Base-by-base conservation (phyloP, 2,888 invertebrate species). In the Phorcus lineatus region DNA sequence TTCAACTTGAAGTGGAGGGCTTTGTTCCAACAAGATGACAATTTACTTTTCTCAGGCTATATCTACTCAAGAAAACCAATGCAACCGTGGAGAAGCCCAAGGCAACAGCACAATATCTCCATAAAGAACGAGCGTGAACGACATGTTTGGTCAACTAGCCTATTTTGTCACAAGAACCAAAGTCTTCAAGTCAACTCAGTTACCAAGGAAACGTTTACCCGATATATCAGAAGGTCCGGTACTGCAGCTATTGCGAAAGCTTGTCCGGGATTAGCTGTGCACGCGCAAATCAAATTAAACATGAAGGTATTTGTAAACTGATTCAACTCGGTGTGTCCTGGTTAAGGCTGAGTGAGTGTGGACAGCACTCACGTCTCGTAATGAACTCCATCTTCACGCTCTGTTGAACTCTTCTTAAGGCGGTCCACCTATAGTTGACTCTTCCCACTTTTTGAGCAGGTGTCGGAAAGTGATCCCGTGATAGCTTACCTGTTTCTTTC, bases 391-490 rank as follows among this genome's bases (percentile, higher is more conserved):
- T 70, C 0, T n/a, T 11, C 70, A 70, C 70, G 36, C 31, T 31
- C 40, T 57, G 19, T 7, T 40, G 70, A 40, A 13, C 19, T n/a
- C 70, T 36, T 70, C 70, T 70, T 36, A 36, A 70, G 70, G 70
- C 70, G 70, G 70, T 40, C 36, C 70, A 31, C 16, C 70, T 16
- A 36, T 70, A 70, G 70, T 70, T 70, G 70, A 70, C 70, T 70
- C 70, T 70, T 70, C 70, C 70, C 70, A 70, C 70, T 70, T 70
- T 70, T 36, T 70, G 70, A 70, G 70, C 70, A 70, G 70, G 70
- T 70, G 70, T 70, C 70, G 70, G 36, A 70, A 70, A 70, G 40
- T 70, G 70, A 70, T 70, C 70, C 70, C 36, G 19, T 70, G 70
- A 70, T 70, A 31, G 70, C 31, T 70, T 70, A 70, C 70, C 70